These are phyloP conservation scores for Neolamprologus hecqui DNA, from an alignment of 2,113 vertebrate genomes.

Conservation along the genomic window DNA sequence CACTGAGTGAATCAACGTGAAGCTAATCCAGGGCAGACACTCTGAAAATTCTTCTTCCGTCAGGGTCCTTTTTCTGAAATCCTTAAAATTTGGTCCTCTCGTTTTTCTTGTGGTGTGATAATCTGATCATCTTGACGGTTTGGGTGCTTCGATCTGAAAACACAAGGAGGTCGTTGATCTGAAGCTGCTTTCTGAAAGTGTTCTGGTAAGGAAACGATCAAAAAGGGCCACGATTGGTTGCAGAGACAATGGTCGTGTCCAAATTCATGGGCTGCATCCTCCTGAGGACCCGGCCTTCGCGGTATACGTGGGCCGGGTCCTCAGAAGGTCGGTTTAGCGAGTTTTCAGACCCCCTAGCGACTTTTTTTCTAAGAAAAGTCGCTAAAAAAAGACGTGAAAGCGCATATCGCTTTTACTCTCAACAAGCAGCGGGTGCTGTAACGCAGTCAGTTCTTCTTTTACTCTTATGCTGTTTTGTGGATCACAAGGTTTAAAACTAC, in stretches of 20 bases:
- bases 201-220: neutral
- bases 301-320: fast-evolving
- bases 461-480: too few species aligned
- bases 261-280: too few species aligned
- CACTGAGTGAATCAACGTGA: neutral
- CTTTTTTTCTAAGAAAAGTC: too few species aligned
- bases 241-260: neutral
- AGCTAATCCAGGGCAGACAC: neutral
- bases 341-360: too few species aligned
- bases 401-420: too few species aligned
- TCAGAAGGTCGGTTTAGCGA: too few species aligned
- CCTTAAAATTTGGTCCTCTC: neutral
- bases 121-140: neutral
- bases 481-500: too few species aligned
- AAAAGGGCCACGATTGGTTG: neutral
- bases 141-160: neutral
- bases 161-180: neutral
- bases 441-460: too few species aligned
- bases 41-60: neutral
- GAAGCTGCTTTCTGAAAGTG: neutral
- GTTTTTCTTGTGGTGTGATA: neutral
- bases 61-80: neutral
- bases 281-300: too few species aligned
- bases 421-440: too few species aligned
- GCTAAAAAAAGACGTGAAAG: too few species aligned